Evolutionary conservation across 2,888 invertebrate genomes (phyloP).

Genomic region (Salticus scenicus): DNA sequence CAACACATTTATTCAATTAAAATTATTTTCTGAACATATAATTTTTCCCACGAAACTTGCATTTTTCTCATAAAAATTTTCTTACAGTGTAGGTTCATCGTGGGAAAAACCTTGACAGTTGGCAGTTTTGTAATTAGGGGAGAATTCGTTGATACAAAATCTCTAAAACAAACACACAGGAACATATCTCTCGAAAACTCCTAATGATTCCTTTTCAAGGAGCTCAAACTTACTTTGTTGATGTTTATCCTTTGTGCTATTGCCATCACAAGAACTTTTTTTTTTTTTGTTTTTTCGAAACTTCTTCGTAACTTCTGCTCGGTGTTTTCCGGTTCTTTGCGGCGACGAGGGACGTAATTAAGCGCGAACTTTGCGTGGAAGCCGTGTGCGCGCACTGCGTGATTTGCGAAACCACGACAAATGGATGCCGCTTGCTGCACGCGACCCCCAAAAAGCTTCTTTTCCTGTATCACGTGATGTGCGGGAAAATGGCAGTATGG

Average conservation of each 20-base stretch:
- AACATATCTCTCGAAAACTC: background rate
- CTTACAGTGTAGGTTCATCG: background rate
- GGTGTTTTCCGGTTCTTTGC: background rate
- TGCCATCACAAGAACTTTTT: background rate
- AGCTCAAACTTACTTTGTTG: background rate
- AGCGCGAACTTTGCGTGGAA: background rate
- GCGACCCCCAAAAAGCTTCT: background rate
- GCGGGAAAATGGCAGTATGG: background rate
- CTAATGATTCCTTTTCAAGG: background rate
- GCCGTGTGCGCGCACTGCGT: background rate
- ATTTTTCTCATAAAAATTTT: no score
- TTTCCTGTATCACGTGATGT: background rate
- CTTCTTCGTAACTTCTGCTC: background rate
- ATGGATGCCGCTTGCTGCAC: background rate
- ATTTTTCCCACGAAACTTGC: no score
- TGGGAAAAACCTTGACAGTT: background rate
- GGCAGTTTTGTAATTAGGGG: background rate
- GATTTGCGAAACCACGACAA: slow-evolving; percentile 1
- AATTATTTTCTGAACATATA: no score
- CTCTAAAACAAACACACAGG: background rate
- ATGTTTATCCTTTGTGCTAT: background rate
- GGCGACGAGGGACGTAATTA: slow-evolving; percentile 4
- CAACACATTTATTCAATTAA: no score
- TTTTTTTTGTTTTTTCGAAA: background rate
- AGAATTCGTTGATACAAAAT: background rate